Base-by-base conservation (phyloP, 2,113 vertebrate species). In the Epinephelus lanceolatus region DNA sequence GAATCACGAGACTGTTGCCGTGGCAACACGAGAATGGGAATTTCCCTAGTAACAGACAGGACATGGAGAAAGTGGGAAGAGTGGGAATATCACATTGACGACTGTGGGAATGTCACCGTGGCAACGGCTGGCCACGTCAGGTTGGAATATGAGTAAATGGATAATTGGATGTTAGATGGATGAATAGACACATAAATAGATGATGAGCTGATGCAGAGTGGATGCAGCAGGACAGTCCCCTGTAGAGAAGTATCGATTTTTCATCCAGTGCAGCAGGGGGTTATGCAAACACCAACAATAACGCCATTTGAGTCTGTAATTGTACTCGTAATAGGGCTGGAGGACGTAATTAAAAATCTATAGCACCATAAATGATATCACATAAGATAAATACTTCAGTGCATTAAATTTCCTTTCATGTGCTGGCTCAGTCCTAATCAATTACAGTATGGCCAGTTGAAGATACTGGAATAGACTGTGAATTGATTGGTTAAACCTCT, bases 21-120 rank as follows among this genome's bases (percentile, higher is more conserved):
- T 89, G 89, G 88, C 86, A 93, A 94, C 89, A 25, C 11, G 6
- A 66, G 78, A 51, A 92, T 49, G 92, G 93, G 91, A 94, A 91
- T 91, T 76, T 94, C 92, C 92, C 92, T 92, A 65, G 92, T 92
- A 92, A 93, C 92, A 92, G 91, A 86, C 76, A 13, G 74, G 71
- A 70, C 73, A 15, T 56, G 19, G 68, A 59, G 76, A 78, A 56
- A 30, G 68, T 86, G 85, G 87, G 90, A 88, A 81, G 72, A 86
- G 72, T 76, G 87, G 90, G 92, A 90, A 88, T 53, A 69, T 90
- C 71, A 88, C 87, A 88, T 77, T 76, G 76, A 76, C 17, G 59
- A 52, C 23, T 49, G 73, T 55, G 60, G 59, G 66, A 81, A 74
- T 55, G 6, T 76, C 27, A 40, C 86, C 40, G 70, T 52, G 49